Evolutionary conservation across 2,888 invertebrate genomes (phyloP), one percentile per base, ranked within the genome.

Genomic region (Sericinus montela): DNA sequence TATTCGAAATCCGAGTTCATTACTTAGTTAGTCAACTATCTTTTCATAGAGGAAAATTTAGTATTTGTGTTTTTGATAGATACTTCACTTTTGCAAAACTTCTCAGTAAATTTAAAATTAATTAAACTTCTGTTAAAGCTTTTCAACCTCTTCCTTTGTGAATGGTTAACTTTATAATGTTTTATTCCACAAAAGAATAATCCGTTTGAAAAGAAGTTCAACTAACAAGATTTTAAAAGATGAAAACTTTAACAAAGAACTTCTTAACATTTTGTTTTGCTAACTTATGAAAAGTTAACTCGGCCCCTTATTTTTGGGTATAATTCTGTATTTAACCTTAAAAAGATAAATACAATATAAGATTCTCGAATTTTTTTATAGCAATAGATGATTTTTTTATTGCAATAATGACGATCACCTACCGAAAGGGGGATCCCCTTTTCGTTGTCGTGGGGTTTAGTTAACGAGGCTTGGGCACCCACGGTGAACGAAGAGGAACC

Each of bases 111-210:
- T 13, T 23, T 30, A 42, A 39, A 43, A 38, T 39, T 39, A 38
- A 48, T 43, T 28, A 15, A 48, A 48, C 11, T 39, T 43, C 7
- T 11, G 23, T 34, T 14, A 43, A 43, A 43, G 38, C 48, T 14
- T 43, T 46, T 34, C 14, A 46, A 25, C 39, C n/a, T 36, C 23
- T 38, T 30, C 10, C 38, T 38, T 41, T 19, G 30, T 15, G 43
- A 19, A 28, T 16, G 34, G 28, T 49, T 49, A 34, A 44, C 44
- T 49, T 45, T 39, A 39, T 49, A 16, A 49, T 49, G 38, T 39
- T 25, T 32, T 48, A 43, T 39, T 49, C 39, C n/a, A 44, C 48
- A 49, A 49, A 49, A 49, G 48, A 49, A 48, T 44, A 48, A 49
- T 49, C 39, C 48, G 39, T 44, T 49, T 39, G 44, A 39, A 16